Evolutionary conservation across 2,888 invertebrate genomes (phyloP).

Genomic region (Laothoe populi): DNA sequence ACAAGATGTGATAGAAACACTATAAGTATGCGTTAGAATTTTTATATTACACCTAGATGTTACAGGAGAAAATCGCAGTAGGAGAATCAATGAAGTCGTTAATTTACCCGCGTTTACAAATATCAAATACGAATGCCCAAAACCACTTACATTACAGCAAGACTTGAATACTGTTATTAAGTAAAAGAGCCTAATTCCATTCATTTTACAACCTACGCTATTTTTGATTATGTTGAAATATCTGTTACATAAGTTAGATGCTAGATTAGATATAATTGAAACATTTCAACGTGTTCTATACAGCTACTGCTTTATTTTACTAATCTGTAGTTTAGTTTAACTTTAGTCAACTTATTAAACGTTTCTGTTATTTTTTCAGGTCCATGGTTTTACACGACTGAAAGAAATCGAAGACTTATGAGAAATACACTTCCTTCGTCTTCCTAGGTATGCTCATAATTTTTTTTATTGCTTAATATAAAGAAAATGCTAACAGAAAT

Average conservation of each 20-base stretch:
- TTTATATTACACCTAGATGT: not conserved
- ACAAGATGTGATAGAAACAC: too few species aligned
- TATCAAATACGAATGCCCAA: conserved; percentile 2
- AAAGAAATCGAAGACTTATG: conserved; percentile 39
- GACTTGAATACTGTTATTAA: conserved; percentile 2
- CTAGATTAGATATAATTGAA: not conserved
- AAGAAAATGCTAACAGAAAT: not conserved
- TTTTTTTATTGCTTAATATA: not conserved
- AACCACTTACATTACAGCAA: conserved; percentile 8
- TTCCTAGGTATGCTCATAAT: conserved; percentile 47
- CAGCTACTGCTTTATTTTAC: not conserved
- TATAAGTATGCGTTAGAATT: not conserved
- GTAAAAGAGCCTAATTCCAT: conserved; percentile 1
- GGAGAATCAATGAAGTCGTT: not conserved
- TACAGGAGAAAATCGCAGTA: not conserved
- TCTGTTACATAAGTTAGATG: not conserved
- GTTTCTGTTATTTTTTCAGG: conserved; percentile 40
- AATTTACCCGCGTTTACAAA: conserved; percentile 2
- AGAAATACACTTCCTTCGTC: conserved; percentile 44
- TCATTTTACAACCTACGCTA: not conserved
- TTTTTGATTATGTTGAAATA: conserved; percentile 2
- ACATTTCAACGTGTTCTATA: too few species aligned
- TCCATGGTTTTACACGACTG: conserved; percentile 48
- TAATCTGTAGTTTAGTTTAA: not conserved
- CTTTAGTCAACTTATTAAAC: not conserved